phyloP scores from a whole-genome alignment of 2,888 invertebrate species.

The Apeira syringaria region DNA sequence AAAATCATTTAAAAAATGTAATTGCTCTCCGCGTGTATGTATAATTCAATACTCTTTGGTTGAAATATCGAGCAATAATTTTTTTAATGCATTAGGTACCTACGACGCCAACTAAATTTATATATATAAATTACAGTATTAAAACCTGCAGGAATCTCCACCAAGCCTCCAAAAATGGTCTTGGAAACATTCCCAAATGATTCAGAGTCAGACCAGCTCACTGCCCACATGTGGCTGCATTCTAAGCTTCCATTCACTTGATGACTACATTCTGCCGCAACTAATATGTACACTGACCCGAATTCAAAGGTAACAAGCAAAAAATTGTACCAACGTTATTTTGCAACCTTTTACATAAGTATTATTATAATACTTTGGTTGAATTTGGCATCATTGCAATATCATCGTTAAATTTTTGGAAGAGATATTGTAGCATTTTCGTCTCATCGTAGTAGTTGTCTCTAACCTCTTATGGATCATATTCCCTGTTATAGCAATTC shows the following conservation, averaged over 20 bases:
- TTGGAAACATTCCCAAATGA: constrained; percentile 5
- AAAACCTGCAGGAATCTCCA: background rate
- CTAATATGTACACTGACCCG: constrained; percentile 27
- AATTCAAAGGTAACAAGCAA: constrained; percentile 11
- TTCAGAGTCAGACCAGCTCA: constrained; percentile 3
- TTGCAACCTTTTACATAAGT: constrained; percentile 16
- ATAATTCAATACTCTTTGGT: no score
- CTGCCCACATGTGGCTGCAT: constrained; percentile 12
- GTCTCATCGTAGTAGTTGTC: no score
- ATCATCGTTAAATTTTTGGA: no score
- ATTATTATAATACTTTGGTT: constrained; percentile 2
- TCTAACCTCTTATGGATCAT: no score
- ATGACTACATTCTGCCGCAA: constrained; percentile 16
- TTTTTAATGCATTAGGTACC: no score
- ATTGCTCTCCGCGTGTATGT: no score
- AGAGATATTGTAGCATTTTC: no score
- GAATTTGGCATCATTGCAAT: background rate
- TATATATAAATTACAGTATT: no score
- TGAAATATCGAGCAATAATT: no score
- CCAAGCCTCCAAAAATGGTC: constrained; percentile 8
- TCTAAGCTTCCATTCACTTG: constrained; percentile 12
- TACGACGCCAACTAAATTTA: no score
- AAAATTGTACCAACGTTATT: constrained; percentile 9
- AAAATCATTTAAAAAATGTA: no score
- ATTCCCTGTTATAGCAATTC: no score